These are phyloP conservation scores for Ericerus pela DNA, from an alignment of 1,140 invertebrate genomes.

Conservation along the genomic window DNA sequence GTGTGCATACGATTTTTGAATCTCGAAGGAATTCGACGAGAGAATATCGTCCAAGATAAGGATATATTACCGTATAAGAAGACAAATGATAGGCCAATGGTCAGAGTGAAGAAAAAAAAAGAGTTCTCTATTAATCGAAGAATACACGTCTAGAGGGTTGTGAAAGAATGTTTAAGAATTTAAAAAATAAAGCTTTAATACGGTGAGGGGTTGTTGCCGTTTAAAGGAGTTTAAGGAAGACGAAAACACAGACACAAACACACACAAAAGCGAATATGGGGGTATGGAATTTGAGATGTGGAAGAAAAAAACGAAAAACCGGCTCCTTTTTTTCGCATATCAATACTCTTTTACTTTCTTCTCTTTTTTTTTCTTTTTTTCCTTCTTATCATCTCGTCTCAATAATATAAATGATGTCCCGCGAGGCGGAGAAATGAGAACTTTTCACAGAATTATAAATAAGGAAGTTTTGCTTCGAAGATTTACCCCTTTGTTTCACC, in stretches of 20 bases:
- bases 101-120: background rate
- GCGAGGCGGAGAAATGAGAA: conserved; percentile 4
- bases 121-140: conserved; percentile 5
- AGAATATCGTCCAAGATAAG: background rate
- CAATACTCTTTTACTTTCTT: background rate
- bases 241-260: background rate
- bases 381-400: too few species aligned
- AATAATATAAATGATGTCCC: conserved; percentile 12
- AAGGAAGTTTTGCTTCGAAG: background rate
- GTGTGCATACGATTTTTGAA: background rate
- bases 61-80: conserved; percentile 8
- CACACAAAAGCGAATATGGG: too few species aligned
- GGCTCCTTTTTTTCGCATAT: background rate
- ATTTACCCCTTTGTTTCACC: background rate
- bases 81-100: conserved; percentile 10
- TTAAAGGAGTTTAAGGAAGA: conserved; percentile 3
- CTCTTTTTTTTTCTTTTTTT: too few species aligned
- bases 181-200: conserved; percentile 1
- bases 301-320: background rate
- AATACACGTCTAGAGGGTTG: background rate
- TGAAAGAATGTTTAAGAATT: conserved; percentile 1
- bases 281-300: too few species aligned
- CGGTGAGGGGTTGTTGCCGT: background rate
- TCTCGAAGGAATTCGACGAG: background rate
- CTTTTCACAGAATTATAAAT: conserved; percentile 4